Percentiles rank a stretch among this genome's conserved stretches.
Evolutionary conservation across 2,113 vertebrate genomes (phyloP).

Genomic region (Ammodytes dubius): DNA sequence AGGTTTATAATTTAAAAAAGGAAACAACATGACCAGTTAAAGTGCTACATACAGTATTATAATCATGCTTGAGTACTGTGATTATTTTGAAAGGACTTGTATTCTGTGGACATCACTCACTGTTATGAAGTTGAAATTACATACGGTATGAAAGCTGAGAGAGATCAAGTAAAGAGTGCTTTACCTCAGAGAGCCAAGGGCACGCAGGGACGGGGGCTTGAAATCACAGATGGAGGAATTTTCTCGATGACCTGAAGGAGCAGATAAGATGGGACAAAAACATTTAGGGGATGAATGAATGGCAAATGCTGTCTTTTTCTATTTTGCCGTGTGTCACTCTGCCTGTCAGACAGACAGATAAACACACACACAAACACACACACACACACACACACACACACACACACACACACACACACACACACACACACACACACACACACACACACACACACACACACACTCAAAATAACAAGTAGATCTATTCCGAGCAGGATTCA

Average conservation of each 20-base stretch:
- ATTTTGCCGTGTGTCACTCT: constrained; percentile 22
- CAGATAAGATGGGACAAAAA: constrained; percentile 69
- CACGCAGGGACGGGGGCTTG: constrained; percentile 63
- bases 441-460: constrained; percentile 37
- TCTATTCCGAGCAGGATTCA: constrained; percentile 60
- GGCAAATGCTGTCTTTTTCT: constrained; percentile 30
- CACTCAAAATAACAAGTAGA: constrained; percentile 65
- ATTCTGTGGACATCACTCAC: constrained; percentile 8
- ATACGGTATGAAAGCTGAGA: neutral
- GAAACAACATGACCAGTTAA: neutral
- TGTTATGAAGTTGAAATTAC: neutral
- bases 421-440: constrained; percentile 16
- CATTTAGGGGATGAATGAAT: constrained; percentile 49
- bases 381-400: constrained; percentile 23
- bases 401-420: constrained; percentile 25
- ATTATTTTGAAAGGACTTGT: neutral
- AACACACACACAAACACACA: constrained; percentile 26
- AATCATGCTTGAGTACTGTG: neutral
- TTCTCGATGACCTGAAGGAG: constrained; percentile 85
- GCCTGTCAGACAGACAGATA: constrained; percentile 18
- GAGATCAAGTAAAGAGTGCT: constrained; percentile 32
- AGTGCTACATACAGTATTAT: neutral
- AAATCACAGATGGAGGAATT: constrained; percentile 89
- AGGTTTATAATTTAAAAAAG: neutral
- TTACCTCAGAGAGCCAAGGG: constrained; percentile 83